These are phyloP conservation scores for Sigmodon hispidus DNA, from an alignment of 2,113 vertebrate species.

Conservation along the genomic window DNA sequence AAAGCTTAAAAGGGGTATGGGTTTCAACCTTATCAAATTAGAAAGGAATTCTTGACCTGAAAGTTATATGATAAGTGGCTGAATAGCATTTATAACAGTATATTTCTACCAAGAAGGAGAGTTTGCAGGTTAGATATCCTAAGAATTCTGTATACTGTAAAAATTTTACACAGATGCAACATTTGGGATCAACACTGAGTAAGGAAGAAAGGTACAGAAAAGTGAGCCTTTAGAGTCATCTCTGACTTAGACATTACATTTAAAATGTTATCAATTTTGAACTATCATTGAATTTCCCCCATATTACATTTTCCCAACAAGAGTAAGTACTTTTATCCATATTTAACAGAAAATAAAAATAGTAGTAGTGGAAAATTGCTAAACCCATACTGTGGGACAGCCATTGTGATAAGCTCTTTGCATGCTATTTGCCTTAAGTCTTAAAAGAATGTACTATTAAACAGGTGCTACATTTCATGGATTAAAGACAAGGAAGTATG, in stretches of 20 bases:
- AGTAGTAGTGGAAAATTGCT: slow-evolving; percentile 3
- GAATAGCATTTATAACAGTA: neutral
- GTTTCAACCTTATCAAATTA: neutral
- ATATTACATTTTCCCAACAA: neutral
- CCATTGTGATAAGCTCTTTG: neutral
- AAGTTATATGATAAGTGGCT: neutral
- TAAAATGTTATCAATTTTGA: slow-evolving; percentile 44
- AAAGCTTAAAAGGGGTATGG: neutral
- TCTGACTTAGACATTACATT: slow-evolving; percentile 33
- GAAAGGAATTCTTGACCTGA: neutral
- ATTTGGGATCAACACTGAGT: neutral
- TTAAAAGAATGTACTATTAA: neutral
- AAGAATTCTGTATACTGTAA: neutral
- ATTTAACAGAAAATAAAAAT: slow-evolving; percentile 37
- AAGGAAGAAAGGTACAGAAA: slow-evolving; percentile 25
- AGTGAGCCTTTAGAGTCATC: neutral
- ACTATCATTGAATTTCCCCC: neutral
- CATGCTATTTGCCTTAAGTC: neutral
- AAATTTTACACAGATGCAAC: neutral
- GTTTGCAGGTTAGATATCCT: neutral
- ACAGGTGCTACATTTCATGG: slow-evolving; percentile 3
- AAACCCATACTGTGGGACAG: neutral
- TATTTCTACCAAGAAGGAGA: neutral
- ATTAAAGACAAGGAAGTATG: neutral
- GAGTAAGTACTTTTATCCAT: slow-evolving; percentile 20